Evolutionary conservation across 2,113 vertebrate species (phyloP).

Genomic region (Leptocoma aspasia): DNA sequence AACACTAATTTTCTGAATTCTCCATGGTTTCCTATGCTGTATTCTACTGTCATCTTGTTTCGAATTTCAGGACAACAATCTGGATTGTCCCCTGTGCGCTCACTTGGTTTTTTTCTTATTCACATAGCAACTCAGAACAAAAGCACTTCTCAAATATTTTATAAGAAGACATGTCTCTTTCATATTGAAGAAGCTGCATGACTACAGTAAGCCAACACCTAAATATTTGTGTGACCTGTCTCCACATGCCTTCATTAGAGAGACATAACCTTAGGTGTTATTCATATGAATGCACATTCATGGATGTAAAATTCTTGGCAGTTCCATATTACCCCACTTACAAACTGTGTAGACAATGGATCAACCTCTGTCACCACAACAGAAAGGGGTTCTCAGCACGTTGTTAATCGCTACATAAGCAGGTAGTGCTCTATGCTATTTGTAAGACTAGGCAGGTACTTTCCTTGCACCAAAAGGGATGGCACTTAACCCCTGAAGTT

Average conservation of each 20-base stretch:
- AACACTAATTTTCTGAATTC: neutral
- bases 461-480: neutral
- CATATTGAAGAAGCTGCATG: slow-evolving; percentile 22
- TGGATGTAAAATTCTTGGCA: slow-evolving; percentile 7
- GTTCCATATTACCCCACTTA: neutral
- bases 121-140: neutral
- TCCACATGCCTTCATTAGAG: slow-evolving; percentile 57
- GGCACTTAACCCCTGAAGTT: neutral
- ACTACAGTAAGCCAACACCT: slow-evolving; percentile 60
- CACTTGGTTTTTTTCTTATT: neutral
- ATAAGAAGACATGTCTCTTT: neutral
- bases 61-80: neutral
- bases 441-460: neutral
- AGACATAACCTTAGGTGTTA: slow-evolving; percentile 53
- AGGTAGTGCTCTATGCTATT: neutral
- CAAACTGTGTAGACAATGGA: neutral
- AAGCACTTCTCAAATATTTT: neutral
- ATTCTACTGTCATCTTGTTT: neutral
- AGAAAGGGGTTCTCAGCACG: neutral
- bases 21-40: neutral
- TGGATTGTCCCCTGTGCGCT: neutral
- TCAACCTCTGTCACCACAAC: neutral
- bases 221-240: slow-evolving; percentile 65
- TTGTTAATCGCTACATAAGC: neutral
- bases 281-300: slow-evolving; percentile 50